A percentile compares a stretch with the other conserved stretches of the same genome.
Evolutionary conservation across 2,797 vertebrate genomes (phyloP).

Genomic region (Synaphobranchus kaupii): DNA sequence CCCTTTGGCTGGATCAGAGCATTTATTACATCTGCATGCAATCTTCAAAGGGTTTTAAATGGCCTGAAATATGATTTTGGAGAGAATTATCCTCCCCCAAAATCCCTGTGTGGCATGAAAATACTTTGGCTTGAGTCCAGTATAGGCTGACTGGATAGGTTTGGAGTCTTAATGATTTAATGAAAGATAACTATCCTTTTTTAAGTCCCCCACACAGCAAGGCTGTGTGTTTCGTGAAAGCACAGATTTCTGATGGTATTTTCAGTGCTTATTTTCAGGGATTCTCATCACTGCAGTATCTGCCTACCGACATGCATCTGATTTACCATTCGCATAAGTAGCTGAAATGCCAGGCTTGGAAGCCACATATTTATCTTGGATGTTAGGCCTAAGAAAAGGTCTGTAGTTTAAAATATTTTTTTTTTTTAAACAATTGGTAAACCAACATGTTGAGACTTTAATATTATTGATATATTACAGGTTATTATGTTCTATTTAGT

Average conservation of each 20-base stretch:
- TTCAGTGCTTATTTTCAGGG: neutral
- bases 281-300: neutral
- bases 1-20: neutral
- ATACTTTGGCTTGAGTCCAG: neutral
- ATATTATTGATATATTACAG: neutral
- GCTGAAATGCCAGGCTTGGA: neutral
- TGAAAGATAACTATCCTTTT: neutral
- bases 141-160: neutral
- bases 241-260: neutral
- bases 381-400: neutral
- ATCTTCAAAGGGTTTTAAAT: slow-evolving; percentile 8
- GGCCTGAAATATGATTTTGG: slow-evolving; percentile 9
- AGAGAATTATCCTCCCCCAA: neutral
- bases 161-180: neutral
- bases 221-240: neutral
- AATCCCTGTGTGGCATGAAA: neutral
- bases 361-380: slow-evolving; percentile 12
- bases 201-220: neutral
- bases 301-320: neutral
- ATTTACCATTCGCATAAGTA: neutral
- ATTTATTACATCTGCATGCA: neutral
- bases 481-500: neutral
- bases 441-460: neutral
- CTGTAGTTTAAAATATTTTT: neutral
- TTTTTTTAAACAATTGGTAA: neutral